Evolutionary conservation across 2,113 vertebrate genomes (phyloP).

Genomic region (Haemorhous mexicanus): DNA sequence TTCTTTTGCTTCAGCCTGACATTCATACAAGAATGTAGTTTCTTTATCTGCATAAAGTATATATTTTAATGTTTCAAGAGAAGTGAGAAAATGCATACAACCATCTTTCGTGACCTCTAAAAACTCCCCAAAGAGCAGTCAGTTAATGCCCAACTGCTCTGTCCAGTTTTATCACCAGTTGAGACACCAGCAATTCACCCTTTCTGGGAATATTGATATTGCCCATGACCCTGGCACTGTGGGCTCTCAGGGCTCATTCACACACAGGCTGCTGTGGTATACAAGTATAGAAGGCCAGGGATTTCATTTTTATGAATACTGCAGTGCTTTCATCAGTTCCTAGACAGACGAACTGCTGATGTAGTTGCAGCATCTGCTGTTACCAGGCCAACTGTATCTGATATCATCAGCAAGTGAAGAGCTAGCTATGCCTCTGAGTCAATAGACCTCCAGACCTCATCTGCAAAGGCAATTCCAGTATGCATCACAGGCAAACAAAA

Average conservation of each 20-base stretch:
- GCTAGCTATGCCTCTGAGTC: not conserved
- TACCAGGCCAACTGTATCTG: not conserved
- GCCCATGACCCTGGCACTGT: not conserved
- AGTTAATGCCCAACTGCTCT: not conserved
- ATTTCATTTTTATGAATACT: not conserved
- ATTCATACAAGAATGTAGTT: not conserved
- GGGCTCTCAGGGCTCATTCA: not conserved
- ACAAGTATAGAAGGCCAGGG: not conserved
- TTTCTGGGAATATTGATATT: not conserved
- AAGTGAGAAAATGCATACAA: not conserved
- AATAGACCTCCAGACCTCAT: not conserved
- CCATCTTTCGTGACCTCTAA: not conserved
- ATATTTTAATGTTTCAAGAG: not conserved
- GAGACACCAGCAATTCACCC: not conserved
- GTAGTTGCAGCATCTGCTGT: not conserved
- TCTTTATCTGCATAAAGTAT: not conserved
- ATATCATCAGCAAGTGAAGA: not conserved
- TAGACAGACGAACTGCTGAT: not conserved
- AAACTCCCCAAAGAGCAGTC: not conserved
- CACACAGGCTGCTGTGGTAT: not conserved
- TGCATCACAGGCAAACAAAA: not conserved
- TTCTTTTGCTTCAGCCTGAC: not conserved
- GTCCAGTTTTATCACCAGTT: not conserved
- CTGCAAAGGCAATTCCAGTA: not conserved
- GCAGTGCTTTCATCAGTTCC: not conserved